These are phyloP conservation scores for Sylvicapra grimmia DNA, from an alignment of 2,113 vertebrate species.

Conservation along the genomic window DNA sequence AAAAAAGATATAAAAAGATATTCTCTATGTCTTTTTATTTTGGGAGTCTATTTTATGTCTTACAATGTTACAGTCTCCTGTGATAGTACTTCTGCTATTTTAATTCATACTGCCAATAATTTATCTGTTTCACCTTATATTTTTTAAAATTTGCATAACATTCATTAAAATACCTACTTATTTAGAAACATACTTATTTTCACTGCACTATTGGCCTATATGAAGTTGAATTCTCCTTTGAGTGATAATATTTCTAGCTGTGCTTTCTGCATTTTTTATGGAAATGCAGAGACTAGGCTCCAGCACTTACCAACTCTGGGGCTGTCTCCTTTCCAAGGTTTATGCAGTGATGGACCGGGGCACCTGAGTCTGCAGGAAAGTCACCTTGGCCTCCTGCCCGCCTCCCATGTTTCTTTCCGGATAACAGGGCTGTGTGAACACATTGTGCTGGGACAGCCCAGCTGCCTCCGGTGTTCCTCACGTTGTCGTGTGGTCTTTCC, in stretches of 20 bases:
- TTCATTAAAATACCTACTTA: not conserved
- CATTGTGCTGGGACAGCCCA: no score
- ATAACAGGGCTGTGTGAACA: not conserved
- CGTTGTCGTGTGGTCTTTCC: not conserved
- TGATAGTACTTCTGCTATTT: not conserved
- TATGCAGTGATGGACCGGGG: not conserved
- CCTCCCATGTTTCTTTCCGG: not conserved
- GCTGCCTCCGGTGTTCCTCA: not conserved
- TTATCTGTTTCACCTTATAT: not conserved
- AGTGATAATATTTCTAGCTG: not conserved
- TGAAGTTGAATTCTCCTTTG: not conserved
- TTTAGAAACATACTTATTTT: not conserved
- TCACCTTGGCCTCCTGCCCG: rapidly evolving
- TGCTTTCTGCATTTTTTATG: not conserved
- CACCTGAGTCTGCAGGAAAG: not conserved
- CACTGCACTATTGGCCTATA: not conserved
- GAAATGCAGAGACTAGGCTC: not conserved
- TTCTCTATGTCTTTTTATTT: not conserved
- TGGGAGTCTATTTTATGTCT: not conserved
- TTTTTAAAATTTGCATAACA: not conserved
- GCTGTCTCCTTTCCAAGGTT: rapidly evolving
- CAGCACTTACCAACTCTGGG: not conserved
- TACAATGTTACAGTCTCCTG: not conserved
- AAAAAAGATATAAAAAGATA: not conserved
- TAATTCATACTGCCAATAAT: not conserved